phyloP scores from a whole-genome alignment of 2,888 invertebrate species.

The Mesorhabditis sp. region DNA sequence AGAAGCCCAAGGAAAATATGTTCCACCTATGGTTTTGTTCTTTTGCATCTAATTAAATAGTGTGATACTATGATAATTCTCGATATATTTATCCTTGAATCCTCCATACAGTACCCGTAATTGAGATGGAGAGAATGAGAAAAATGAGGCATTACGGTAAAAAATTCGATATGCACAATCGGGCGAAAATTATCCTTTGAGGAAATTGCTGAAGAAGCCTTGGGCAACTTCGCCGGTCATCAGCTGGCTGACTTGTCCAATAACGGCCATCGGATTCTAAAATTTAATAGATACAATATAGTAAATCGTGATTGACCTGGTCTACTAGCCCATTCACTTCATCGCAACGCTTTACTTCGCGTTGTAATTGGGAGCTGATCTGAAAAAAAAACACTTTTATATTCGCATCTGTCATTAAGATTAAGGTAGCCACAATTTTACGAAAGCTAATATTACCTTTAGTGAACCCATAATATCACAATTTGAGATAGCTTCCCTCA shows the following conservation, averaged over 20 bases:
- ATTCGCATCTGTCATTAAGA: background rate
- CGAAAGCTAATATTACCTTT: slow-evolving; percentile 19
- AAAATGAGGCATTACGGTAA: too few species aligned
- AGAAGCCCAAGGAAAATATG: too few species aligned
- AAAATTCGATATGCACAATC: too few species aligned
- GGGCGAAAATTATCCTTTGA: slow-evolving; percentile 11
- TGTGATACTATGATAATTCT: too few species aligned
- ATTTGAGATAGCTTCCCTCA: slow-evolving; percentile 47
- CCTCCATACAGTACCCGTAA: too few species aligned
- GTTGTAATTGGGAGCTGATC: slow-evolving; percentile 35
- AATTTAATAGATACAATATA: slow-evolving; percentile 12
- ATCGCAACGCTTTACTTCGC: slow-evolving; percentile 53
- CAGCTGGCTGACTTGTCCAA: slow-evolving; percentile 47
- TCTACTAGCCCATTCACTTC: slow-evolving; percentile 55
- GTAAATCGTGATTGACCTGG: slow-evolving; percentile 26
- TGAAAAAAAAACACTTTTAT: slow-evolving; percentile 12
- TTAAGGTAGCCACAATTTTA: slow-evolving; percentile 14
- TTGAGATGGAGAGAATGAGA: too few species aligned
- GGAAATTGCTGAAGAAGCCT: slow-evolving; percentile 56
- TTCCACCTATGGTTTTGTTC: too few species aligned
- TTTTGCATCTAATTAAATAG: too few species aligned
- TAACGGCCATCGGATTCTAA: slow-evolving; percentile 49
- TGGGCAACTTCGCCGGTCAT: slow-evolving; percentile 56
- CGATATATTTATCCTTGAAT: too few species aligned
- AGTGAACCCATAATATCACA: slow-evolving; percentile 53